Percentiles rank a stretch among this genome's conserved stretches.
Conservation (phyloP, 2,888 invertebrate genomes). For the Odontocolon sp. region DNA sequence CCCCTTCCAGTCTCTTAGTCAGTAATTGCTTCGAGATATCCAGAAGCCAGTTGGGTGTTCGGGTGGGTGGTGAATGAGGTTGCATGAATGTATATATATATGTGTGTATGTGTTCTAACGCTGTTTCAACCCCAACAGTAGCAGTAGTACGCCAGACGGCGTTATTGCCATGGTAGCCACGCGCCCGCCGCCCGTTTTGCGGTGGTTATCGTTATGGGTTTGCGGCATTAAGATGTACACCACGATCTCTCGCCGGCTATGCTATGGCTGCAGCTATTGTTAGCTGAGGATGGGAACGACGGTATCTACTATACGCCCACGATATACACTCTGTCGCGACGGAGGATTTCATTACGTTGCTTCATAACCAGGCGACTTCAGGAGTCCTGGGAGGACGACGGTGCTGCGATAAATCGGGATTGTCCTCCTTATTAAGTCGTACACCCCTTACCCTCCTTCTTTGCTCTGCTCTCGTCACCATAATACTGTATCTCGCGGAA, state of each 20-base stretch:
- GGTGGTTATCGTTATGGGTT: constrained; percentile 79
- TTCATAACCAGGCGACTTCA: constrained; percentile 74
- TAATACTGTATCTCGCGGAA: no score
- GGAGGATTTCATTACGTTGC: constrained; percentile 76
- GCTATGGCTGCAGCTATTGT: constrained; percentile 45
- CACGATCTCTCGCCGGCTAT: constrained; percentile 69
- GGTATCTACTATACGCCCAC: constrained; percentile 53
- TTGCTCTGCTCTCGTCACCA: background rate
- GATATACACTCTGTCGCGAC: constrained; percentile 46
- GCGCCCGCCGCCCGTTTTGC: constrained; percentile 76
- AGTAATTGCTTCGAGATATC: constrained; percentile 80
- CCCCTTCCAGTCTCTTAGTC: constrained; percentile 79
- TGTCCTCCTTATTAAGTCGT: constrained; percentile 72
- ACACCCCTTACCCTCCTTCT: background rate
- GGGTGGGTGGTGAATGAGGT: constrained; percentile 45
- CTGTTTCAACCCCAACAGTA: constrained; percentile 44
- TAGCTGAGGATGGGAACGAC: constrained; percentile 39
- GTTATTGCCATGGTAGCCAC: constrained; percentile 76
- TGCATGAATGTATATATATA: constrained; percentile 30
- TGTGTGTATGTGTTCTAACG: constrained; percentile 32
- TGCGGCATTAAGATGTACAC: constrained; percentile 79
- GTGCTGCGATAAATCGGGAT: constrained; percentile 74
- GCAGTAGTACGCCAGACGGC: constrained; percentile 70
- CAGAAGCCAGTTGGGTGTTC: constrained; percentile 65
- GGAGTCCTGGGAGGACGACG: no score